Conservation (phyloP, 2,888 invertebrate genomes). For the Nemoura dubitans region DNA sequence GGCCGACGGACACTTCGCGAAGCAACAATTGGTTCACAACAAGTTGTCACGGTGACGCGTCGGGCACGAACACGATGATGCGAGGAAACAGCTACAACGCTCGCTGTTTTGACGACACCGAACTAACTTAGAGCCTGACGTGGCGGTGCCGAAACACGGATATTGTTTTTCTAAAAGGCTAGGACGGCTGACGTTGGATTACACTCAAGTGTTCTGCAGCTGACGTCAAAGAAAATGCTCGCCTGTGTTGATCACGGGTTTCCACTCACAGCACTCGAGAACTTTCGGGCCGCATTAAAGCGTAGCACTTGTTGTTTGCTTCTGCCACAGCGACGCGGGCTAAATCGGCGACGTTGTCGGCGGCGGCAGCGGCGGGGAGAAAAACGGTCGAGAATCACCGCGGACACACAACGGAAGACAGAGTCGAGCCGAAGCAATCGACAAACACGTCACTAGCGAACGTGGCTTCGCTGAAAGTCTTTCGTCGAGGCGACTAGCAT, state of each 20-base stretch:
- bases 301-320: not conserved
- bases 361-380: not conserved
- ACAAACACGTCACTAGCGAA: not conserved
- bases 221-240: not conserved
- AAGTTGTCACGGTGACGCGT: not conserved
- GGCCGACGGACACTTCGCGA: constrained; percentile 37
- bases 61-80: not conserved
- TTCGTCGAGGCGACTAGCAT: not conserved
- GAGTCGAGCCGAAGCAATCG: not conserved
- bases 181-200: not conserved
- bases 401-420: not conserved
- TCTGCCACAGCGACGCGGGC: not conserved
- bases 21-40: constrained; percentile 49
- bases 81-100: not conserved
- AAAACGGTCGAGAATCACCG: not conserved
- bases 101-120: not conserved
- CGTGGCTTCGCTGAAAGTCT: no score
- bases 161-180: not conserved
- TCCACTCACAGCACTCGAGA: not conserved
- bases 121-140: not conserved
- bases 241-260: not conserved
- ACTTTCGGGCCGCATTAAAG: not conserved
- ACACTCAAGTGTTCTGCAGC: not conserved
- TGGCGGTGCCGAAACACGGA: not conserved
- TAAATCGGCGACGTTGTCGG: not conserved